phyloP scores from a whole-genome alignment of 2,888 invertebrate species.

The Meiosimyza decipiens region DNA sequence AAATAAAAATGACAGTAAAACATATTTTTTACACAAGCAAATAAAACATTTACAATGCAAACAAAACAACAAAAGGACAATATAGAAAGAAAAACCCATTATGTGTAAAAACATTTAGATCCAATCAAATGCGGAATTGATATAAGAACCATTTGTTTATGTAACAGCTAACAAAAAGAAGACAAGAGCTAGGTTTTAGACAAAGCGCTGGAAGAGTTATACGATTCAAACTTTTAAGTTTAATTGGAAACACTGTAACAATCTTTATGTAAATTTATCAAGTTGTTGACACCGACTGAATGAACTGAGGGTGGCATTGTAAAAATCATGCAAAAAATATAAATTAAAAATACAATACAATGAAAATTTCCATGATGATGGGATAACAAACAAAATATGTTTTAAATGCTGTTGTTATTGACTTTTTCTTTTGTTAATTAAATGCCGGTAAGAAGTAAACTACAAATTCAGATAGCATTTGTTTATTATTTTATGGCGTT shows the following conservation, averaged over 20 bases:
- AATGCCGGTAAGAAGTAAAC: constrained; percentile 2
- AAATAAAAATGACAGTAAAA: too few species aligned
- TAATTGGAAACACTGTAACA: too few species aligned
- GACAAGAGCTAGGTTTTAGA: too few species aligned
- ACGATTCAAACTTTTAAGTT: too few species aligned
- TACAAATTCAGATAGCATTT: not conserved
- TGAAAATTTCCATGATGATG: not conserved
- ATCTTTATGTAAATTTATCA: too few species aligned
- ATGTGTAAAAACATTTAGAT: not conserved
- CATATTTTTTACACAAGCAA: not conserved
- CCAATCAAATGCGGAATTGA: too few species aligned
- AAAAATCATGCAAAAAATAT: not conserved
- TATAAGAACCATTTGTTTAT: too few species aligned
- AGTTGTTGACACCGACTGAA: too few species aligned
- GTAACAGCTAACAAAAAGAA: too few species aligned
- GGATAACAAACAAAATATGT: not conserved
- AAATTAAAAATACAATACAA: not conserved
- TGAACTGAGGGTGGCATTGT: too few species aligned
- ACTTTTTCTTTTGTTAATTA: not conserved
- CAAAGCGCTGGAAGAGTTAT: too few species aligned
- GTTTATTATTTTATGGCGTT: too few species aligned
- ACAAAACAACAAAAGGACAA: constrained; percentile 11
- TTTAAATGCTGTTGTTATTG: not conserved
- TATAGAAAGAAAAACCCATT: not conserved
- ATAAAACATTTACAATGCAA: not conserved